Base-by-base conservation (phyloP, 1,140 invertebrate genomes). In the Aphaenogaster floridana region DNA sequence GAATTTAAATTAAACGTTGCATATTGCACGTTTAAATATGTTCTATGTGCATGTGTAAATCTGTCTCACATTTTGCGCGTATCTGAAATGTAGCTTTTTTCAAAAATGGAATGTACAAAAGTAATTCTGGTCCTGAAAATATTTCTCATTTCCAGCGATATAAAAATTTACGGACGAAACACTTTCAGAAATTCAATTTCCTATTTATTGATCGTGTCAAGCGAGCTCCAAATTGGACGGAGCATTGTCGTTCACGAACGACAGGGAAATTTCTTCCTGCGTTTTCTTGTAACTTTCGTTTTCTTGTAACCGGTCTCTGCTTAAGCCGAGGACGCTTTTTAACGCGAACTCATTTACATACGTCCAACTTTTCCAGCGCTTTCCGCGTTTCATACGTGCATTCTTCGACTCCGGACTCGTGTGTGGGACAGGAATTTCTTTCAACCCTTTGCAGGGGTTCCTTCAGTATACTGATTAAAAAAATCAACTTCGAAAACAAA, bases 291-390 rank as follows among this genome's bases (percentile, higher is more conserved):
- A 21, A 36, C 39, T 50, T 28, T 59, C 1, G 87, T 48, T 39
- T 72, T 85, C 71, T 59, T 42, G 54, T 48, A 21, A 36, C 39
- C 15, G 34, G 13, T 87, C 61, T 63, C 42, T 50, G 13, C 9
- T 79, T 45, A 48, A 17, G 42, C 54, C 76, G 36, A 7, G 69
- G 89, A 54, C 34, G 21, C 59, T 87, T 77, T 80, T 74, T 90
- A 91, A 89, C 76, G 77, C 66, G 80, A 92, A 92, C 78, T 92
- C 89, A 91, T 92, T 92, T 91, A 80, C 91, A 92, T 92, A 87
- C 72, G 79, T 64, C 9, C 11, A 74, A 48, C 87, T 50, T 57
- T 86, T 64, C 28, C 0, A 28, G 69, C 83, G 74, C 66, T 64
- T 48, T 63, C 76, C 76, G 69, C 86, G 88, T 86, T 88, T 88